A percentile compares a stretch with the other conserved stretches of the same genome.
Conservation (phyloP, 2,797 vertebrate genomes). For the Rhynchonycteris naso region DNA sequence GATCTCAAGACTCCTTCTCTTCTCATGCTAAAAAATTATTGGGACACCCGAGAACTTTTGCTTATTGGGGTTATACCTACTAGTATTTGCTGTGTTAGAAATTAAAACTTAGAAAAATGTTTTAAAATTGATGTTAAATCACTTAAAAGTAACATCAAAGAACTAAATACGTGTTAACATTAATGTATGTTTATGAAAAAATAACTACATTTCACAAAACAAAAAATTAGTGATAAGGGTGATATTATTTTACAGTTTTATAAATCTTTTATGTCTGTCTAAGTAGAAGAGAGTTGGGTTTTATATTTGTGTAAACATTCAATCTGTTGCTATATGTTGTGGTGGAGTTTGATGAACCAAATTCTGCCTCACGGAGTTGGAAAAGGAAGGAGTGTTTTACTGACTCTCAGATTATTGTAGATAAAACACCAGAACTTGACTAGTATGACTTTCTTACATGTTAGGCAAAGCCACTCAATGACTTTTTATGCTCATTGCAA, state of each 20-base stretch:
- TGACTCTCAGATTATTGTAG: neutral
- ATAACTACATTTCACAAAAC: neutral
- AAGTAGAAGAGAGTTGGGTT: conserved; percentile 11
- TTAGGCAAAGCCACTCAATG: neutral
- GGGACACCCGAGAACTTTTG: neutral
- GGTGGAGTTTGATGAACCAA: conserved; percentile 26
- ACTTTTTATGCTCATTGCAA: conserved; percentile 1
- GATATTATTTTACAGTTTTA: conserved; percentile 1
- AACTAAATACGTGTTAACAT: neutral
- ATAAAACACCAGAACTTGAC: neutral
- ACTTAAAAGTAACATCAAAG: conserved; percentile 41
- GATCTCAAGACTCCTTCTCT: neutral
- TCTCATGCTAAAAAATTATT: conserved; percentile 33
- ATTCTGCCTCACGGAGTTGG: neutral
- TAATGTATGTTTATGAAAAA: conserved; percentile 27
- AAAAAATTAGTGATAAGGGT: conserved; percentile 22
- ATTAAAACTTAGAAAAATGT: conserved; percentile 2
- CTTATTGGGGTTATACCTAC: conserved; percentile 5
- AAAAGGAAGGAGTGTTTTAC: neutral
- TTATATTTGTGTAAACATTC: neutral
- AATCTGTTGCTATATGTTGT: neutral
- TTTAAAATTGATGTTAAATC: conserved; percentile 26
- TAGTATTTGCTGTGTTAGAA: neutral
- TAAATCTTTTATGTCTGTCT: neutral
- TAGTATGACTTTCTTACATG: neutral